These are phyloP conservation scores for Poecile atricapillus DNA, from an alignment of 2,113 vertebrate species.

Conservation along the genomic window DNA sequence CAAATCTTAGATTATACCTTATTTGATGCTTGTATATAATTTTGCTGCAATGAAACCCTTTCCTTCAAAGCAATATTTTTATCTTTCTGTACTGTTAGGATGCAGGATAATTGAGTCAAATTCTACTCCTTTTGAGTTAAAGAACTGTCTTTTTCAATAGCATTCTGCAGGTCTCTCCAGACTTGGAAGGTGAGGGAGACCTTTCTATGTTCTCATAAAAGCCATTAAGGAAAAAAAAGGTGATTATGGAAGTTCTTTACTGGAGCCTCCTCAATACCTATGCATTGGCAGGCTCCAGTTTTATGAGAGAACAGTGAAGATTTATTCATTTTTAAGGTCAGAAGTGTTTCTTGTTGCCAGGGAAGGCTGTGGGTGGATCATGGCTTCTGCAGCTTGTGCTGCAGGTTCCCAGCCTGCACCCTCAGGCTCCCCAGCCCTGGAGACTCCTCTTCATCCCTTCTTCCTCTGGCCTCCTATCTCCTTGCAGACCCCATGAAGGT, in stretches of 20 bases:
- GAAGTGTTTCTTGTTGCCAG: not conserved
- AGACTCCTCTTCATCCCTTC: not conserved
- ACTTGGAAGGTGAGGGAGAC: not conserved
- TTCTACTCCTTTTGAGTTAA: not conserved
- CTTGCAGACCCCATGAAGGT: not conserved
- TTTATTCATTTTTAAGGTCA: not conserved
- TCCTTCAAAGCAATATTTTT: not conserved
- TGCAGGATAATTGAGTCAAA: not conserved
- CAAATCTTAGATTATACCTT: not conserved
- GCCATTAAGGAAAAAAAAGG: not conserved
- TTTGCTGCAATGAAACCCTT: not conserved
- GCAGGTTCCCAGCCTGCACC: not conserved
- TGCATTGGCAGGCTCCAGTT: not conserved
- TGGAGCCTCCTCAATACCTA: not conserved
- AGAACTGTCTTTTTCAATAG: not conserved
- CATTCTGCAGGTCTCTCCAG: not conserved
- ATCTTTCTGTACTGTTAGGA: not conserved
- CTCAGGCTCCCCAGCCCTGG: not conserved
- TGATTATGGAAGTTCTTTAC: not conserved
- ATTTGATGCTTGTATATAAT: not conserved
- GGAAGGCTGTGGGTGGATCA: not conserved
- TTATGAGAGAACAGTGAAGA: not conserved
- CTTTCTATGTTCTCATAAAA: not conserved
- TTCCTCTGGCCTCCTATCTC: not conserved
- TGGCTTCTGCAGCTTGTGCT: not conserved